Evolutionary conservation across 2,113 vertebrate species (phyloP).

Genomic region (Lophotis ruficrista): DNA sequence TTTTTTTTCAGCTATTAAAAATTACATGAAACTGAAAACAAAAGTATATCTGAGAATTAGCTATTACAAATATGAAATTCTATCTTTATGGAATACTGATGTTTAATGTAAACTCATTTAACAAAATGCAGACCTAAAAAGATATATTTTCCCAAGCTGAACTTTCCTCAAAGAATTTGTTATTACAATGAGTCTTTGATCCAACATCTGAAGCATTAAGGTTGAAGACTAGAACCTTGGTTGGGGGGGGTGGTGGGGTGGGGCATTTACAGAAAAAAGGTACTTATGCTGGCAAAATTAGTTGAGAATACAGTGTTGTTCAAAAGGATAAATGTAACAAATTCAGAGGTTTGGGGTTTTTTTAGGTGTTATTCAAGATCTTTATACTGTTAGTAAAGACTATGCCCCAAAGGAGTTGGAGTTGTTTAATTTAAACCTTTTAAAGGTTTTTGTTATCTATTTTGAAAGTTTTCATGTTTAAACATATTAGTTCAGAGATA

Average conservation of each 20-base stretch:
- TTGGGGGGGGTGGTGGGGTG: too few species aligned
- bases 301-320: neutral
- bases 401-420: neutral
- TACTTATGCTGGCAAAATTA: neutral
- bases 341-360: neutral
- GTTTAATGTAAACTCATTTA: neutral
- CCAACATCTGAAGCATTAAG: neutral
- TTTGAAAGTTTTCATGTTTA: neutral
- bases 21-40: neutral
- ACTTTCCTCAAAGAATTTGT: neutral
- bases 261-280: fast-evolving
- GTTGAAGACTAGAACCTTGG: too few species aligned
- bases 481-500: neutral
- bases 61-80: neutral
- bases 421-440: neutral
- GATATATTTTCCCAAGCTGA: neutral
- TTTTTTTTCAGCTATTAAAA: neutral
- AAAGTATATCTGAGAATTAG: neutral
- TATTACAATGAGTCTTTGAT: neutral
- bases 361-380: neutral
- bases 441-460: neutral
- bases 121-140: neutral
- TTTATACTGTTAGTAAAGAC: neutral
- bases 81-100: neutral
- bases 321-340: neutral